phyloP scores from a whole-genome alignment of 2,888 invertebrate genomes.

The Phorcus lineatus region DNA sequence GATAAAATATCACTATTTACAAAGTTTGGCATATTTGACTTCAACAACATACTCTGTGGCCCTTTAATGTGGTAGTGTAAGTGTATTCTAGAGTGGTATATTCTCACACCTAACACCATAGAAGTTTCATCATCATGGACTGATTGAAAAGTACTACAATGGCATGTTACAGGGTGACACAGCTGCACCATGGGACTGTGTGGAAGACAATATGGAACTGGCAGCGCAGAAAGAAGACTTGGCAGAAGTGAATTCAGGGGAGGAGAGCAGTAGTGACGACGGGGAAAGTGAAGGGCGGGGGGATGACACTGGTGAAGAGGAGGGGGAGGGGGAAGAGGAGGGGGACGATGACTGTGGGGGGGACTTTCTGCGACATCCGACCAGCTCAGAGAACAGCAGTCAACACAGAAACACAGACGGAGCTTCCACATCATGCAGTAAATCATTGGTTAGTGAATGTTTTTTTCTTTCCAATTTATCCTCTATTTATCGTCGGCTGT shows the following conservation, averaged over 20 bases:
- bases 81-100: too few relatives aligned
- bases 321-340: conserved; percentile 32
- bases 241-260: conserved; percentile 1
- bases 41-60: too few relatives aligned
- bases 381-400: background rate
- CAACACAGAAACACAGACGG: background rate
- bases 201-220: conserved; percentile 11
- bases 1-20: too few relatives aligned
- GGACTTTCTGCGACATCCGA: conserved; percentile 38
- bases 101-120: too few relatives aligned
- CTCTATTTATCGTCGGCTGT: too few relatives aligned
- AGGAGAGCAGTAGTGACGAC: background rate
- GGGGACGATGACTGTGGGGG: conserved; percentile 43
- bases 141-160: too few relatives aligned
- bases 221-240: background rate
- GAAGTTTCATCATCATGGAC: too few relatives aligned
- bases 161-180: background rate
- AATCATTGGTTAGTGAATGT: too few relatives aligned
- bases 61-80: too few relatives aligned
- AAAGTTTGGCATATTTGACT: too few relatives aligned
- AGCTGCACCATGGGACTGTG: background rate
- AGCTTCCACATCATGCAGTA: too few relatives aligned
- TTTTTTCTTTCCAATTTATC: background rate
- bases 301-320: conserved; percentile 25
- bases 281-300: background rate